Evolutionary conservation across 1,140 invertebrate species (phyloP).

Genomic region (Microplitis mediator): DNA sequence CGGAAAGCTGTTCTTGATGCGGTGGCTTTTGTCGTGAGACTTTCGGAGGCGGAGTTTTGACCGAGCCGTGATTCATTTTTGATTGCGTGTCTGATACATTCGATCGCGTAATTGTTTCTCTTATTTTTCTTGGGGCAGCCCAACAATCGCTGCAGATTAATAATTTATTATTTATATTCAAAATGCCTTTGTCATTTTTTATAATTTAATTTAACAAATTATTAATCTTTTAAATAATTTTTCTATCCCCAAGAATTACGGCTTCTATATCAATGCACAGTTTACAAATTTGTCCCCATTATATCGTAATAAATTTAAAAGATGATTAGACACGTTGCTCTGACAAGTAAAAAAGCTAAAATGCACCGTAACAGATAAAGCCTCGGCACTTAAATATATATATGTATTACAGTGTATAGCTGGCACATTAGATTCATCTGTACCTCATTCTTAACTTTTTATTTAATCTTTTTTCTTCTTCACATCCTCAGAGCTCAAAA

Average conservation of each 20-base stretch:
- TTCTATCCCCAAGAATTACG: too few species aligned
- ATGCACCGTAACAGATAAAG: neutral
- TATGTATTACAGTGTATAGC: too few species aligned
- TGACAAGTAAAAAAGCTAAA: slow-evolving; percentile 37
- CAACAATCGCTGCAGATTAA: too few species aligned
- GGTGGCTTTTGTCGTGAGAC: slow-evolving; percentile 51
- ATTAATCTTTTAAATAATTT: too few species aligned
- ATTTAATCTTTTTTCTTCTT: too few species aligned
- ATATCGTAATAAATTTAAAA: slow-evolving; percentile 46
- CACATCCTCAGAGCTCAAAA: neutral
- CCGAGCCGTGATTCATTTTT: slow-evolving; percentile 59
- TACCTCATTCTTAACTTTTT: too few species aligned
- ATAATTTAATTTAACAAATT: neutral
- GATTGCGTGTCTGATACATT: slow-evolving; percentile 63
- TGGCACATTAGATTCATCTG: too few species aligned
- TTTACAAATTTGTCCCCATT: slow-evolving; percentile 37
- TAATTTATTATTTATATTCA: neutral
- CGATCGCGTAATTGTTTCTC: slow-evolving; percentile 25
- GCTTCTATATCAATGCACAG: neutral
- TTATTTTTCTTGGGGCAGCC: neutral
- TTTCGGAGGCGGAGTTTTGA: slow-evolving; percentile 45
- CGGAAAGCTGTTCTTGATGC: slow-evolving; percentile 56
- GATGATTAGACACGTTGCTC: slow-evolving; percentile 42
- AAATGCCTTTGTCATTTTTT: neutral
- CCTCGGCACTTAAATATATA: too few species aligned